These are phyloP conservation scores for Eumaeus atala DNA, from an alignment of 1,140 invertebrate species.

Conservation along the genomic window DNA sequence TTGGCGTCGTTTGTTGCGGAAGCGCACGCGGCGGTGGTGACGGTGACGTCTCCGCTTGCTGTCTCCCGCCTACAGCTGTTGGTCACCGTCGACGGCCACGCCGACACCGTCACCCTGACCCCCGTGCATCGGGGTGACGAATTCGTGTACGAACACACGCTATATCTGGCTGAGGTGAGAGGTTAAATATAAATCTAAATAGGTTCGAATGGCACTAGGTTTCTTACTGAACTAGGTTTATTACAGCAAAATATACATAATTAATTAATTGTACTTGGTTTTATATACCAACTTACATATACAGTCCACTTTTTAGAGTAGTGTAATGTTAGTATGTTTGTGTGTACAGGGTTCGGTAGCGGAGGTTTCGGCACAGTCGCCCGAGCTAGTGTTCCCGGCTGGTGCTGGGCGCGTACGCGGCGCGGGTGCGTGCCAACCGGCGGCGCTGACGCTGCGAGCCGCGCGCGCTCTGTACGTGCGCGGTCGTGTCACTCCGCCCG, in stretches of 20 bases:
- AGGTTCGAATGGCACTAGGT: no score
- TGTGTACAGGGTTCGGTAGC: constrained; percentile 73
- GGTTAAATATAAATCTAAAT: neutral
- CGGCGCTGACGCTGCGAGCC: constrained; percentile 75
- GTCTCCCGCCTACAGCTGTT: constrained; percentile 43
- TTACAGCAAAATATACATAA: no score
- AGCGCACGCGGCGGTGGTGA: constrained; percentile 66
- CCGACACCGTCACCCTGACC: constrained; percentile 41
- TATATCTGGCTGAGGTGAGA: constrained; percentile 56
- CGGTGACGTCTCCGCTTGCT: constrained; percentile 46
- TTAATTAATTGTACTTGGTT: no score
- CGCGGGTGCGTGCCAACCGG: constrained; percentile 77
- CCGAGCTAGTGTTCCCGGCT: constrained; percentile 81
- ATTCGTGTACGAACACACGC: constrained; percentile 49
- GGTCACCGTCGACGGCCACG: constrained; percentile 27
- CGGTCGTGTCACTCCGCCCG: constrained; percentile 66
- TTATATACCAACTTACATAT: no score
- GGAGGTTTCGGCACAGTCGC: constrained; percentile 77
- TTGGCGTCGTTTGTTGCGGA: constrained; percentile 33
- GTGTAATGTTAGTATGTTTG: neutral
- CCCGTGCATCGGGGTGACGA: constrained; percentile 33
- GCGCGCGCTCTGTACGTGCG: constrained; percentile 73
- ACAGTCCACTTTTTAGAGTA: neutral
- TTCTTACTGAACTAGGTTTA: no score
- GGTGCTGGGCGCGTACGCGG: constrained; percentile 70